phyloP scores from a whole-genome alignment of 2,797 vertebrate genomes.

The Megalops cyprinoides region DNA sequence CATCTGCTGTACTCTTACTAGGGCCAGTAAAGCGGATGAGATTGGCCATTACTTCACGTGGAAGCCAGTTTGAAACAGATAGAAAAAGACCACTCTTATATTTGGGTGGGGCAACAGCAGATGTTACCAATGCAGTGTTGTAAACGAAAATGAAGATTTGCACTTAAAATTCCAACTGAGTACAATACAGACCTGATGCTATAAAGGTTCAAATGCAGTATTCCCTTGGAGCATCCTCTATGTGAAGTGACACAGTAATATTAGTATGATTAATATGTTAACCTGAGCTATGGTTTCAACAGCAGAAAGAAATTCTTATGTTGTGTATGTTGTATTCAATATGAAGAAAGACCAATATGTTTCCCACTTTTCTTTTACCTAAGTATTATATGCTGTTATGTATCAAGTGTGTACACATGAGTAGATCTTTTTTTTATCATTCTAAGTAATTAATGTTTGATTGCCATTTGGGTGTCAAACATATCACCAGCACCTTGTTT shows the following conservation, averaged over 20 bases:
- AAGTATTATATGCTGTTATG: constrained; percentile 49
- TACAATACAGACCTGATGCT: no score
- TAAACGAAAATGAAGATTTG: neutral
- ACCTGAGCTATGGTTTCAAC: constrained; percentile 8
- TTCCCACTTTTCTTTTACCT: constrained; percentile 37
- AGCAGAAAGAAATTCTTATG: constrained; percentile 21
- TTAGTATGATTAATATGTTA: constrained; percentile 1
- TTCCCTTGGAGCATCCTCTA: constrained; percentile 9
- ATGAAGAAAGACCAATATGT: constrained; percentile 38
- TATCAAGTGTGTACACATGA: constrained; percentile 70
- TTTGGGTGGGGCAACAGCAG: neutral
- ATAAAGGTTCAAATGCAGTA: neutral
- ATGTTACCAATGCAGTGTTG: neutral
- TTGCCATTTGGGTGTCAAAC: constrained; percentile 69
- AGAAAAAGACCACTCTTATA: no score
- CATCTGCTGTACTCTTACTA: no score
- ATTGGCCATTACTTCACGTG: no score
- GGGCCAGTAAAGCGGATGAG: no score
- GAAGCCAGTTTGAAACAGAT: no score
- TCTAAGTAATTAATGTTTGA: constrained; percentile 51
- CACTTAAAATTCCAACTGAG: neutral
- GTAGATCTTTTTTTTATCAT: constrained; percentile 47
- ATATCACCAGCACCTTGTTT: constrained; percentile 79
- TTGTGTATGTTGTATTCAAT: neutral
- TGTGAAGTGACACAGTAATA: neutral